Evolutionary conservation across 2,797 vertebrate species (phyloP).

Genomic region (Hippocampus kuda): DNA sequence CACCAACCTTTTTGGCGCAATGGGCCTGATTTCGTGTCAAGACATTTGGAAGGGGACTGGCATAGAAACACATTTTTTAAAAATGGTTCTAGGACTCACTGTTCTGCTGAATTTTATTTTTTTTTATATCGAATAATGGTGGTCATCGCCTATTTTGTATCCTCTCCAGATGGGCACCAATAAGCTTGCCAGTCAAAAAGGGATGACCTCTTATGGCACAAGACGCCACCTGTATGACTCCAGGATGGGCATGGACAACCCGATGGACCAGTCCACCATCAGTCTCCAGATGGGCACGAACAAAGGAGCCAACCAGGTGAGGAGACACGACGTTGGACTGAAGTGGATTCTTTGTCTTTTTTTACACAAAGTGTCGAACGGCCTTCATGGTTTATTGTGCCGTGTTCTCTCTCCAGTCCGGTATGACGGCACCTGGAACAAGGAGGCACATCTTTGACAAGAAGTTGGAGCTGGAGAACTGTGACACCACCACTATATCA

Average conservation of each 20-base stretch:
- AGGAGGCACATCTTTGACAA: slow-evolving; percentile 92
- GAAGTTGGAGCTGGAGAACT: slow-evolving; percentile 82
- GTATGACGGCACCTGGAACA: slow-evolving; percentile 91
- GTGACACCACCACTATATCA: slow-evolving; percentile 79
- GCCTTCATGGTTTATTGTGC: too few species aligned
- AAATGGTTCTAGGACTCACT: too few species aligned
- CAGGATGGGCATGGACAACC: slow-evolving; percentile 79
- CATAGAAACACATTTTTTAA: too few species aligned
- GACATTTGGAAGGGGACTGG: too few species aligned
- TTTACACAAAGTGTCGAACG: too few species aligned
- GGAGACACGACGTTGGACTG: neutral
- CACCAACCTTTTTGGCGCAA: neutral
- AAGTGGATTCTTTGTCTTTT: too few species aligned
- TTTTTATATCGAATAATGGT: too few species aligned
- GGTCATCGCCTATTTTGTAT: neutral
- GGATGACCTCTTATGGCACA: slow-evolving; percentile 92
- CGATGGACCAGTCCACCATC: slow-evolving; percentile 86
- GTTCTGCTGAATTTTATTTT: too few species aligned
- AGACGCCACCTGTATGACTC: slow-evolving; percentile 88
- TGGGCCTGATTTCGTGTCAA: too few species aligned
- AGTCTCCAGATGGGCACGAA: slow-evolving; percentile 97
- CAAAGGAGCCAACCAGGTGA: slow-evolving; percentile 90
- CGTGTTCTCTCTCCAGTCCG: slow-evolving; percentile 60
- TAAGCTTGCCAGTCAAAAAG: slow-evolving; percentile 92
- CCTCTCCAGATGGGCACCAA: slow-evolving; percentile 87